Conservation (phyloP, 2,113 vertebrate species). For the Podocnemis expansa region DNA sequence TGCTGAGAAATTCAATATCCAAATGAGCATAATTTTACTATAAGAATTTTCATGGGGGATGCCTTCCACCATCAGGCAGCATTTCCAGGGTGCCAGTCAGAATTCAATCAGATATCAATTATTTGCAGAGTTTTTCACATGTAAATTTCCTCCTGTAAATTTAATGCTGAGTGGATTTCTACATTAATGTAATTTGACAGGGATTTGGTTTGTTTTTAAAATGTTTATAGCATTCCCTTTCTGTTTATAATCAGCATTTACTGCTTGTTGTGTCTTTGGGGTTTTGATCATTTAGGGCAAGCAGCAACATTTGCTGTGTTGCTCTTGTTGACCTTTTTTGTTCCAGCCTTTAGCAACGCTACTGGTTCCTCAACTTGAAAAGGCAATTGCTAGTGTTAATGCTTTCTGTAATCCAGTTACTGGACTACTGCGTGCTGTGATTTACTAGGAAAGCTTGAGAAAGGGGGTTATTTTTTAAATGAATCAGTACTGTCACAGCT, state of each 20-base stretch:
- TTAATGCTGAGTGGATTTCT: neutral
- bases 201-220: neutral
- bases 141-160: neutral
- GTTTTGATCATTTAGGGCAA: neutral
- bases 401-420: slow-evolving; percentile 55
- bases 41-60: neutral
- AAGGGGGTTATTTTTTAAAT: slow-evolving; percentile 17
- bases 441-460: slow-evolving; percentile 52
- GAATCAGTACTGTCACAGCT: slow-evolving; percentile 18
- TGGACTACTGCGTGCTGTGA: slow-evolving; percentile 8
- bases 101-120: neutral
- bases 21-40: neutral
- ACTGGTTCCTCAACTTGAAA: slow-evolving; percentile 46
- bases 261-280: slow-evolving; percentile 20
- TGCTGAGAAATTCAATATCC: neutral
- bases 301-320: neutral
- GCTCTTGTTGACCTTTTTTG: slow-evolving; percentile 26
- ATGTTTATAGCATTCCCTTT: fast-evolving
- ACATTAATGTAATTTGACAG: neutral
- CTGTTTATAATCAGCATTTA: neutral
- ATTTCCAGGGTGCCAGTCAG: neutral
- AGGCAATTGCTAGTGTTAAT: slow-evolving; percentile 27
- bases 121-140: neutral
- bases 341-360: slow-evolving; percentile 32
- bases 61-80: neutral